A percentile compares a stretch with the other conserved stretches of the same genome.
These are phyloP conservation scores for Bombylius major DNA, from an alignment of 2,888 invertebrate species.

Conservation along the genomic window DNA sequence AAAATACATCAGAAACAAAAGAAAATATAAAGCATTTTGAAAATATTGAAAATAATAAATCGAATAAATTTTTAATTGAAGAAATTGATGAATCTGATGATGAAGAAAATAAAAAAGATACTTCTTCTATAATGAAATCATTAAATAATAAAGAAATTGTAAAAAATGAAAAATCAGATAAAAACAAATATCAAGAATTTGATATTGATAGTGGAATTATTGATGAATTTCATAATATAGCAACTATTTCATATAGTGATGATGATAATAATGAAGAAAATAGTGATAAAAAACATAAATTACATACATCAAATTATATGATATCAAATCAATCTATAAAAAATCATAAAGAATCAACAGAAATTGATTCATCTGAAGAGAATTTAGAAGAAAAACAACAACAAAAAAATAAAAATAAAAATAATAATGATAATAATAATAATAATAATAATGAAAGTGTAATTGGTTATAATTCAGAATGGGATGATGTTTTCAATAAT, in stretches of 20 bases:
- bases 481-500: background rate
- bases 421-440: conserved; percentile 2
- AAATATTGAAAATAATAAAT: no score
- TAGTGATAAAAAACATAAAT: background rate
- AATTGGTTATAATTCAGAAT: conserved; percentile 1
- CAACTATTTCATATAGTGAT: background rate
- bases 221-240: no score
- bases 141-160: background rate
- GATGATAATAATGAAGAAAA: background rate
- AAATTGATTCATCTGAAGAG: conserved; percentile 1
- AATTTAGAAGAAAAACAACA: conserved; percentile 10
- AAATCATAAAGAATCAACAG: background rate
- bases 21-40: no score
- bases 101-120: background rate
- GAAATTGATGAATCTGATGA: no score
- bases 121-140: no score
- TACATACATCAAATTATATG: background rate
- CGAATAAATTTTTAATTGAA: no score
- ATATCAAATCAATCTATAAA: background rate
- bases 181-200: background rate
- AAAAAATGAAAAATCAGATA: background rate
- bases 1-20: no score
- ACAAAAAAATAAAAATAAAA: conserved; percentile 16
- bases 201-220: background rate
- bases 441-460: background rate